phyloP scores from a whole-genome alignment of 1,140 invertebrate genomes.

The Oryctes rhinoceros region DNA sequence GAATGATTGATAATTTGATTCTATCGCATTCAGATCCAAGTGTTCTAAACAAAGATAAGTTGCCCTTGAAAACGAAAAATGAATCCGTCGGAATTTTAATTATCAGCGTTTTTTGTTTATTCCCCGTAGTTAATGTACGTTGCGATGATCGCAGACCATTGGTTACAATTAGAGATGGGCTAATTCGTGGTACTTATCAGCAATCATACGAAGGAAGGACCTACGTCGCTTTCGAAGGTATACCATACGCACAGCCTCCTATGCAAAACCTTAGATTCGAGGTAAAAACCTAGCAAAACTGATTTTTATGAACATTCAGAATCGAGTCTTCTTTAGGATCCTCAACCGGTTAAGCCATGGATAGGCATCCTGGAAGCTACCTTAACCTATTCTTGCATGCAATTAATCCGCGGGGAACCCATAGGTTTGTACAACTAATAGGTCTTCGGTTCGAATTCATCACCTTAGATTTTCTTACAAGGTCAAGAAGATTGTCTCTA shows the following conservation, averaged over 20 bases:
- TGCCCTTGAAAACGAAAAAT: too few species aligned
- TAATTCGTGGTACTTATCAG: conserved; percentile 37
- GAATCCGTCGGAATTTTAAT: too few species aligned
- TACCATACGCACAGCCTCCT: conserved; percentile 68
- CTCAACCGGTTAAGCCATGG: not conserved
- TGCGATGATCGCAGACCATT: not conserved
- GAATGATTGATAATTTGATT: too few species aligned
- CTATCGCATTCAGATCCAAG: too few species aligned
- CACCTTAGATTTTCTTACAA: conserved; percentile 41
- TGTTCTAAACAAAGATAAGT: too few species aligned
- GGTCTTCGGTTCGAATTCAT: too few species aligned
- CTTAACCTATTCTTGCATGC: not conserved
- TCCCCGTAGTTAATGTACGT: conserved; percentile 25
- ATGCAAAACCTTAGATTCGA: not conserved
- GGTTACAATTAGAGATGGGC: conserved; percentile 23
- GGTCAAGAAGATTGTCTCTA: conserved; percentile 66
- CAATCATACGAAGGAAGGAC: conserved; percentile 56
- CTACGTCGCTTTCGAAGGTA: conserved; percentile 67
- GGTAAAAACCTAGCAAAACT: not conserved
- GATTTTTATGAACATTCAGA: not conserved
- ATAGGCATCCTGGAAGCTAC: not conserved
- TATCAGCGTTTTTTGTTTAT: too few species aligned
- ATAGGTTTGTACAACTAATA: conserved; percentile 43
- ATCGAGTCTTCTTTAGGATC: not conserved
- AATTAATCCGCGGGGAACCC: conserved; percentile 43